These are phyloP conservation scores for Proctacanthus coquilletti DNA, from an alignment of 1,140 invertebrate species.

Conservation along the genomic window DNA sequence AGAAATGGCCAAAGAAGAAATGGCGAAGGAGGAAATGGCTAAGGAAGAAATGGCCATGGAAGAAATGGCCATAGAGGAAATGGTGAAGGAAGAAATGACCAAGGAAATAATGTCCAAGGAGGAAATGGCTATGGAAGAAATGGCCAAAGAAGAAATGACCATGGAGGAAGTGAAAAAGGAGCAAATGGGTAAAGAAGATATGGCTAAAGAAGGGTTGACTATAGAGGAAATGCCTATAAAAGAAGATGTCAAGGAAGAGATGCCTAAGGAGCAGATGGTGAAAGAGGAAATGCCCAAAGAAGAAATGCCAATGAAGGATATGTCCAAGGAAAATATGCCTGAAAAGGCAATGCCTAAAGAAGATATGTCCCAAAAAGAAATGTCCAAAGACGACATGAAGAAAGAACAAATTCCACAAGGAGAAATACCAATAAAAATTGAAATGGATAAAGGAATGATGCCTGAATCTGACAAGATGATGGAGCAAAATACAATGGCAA, in stretches of 20 bases:
- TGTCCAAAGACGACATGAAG: conserved; percentile 16
- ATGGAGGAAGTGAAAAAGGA: conserved; percentile 12
- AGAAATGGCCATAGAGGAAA: conserved; percentile 11
- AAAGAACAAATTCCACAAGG: too few species aligned
- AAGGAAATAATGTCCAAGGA: conserved; percentile 14
- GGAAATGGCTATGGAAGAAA: conserved; percentile 19
- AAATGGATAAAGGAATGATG: neutral
- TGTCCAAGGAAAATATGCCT: conserved; percentile 16
- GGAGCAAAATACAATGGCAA: too few species aligned
- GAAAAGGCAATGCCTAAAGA: too few species aligned
- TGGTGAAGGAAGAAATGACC: conserved; percentile 11
- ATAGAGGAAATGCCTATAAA: conserved; percentile 10
- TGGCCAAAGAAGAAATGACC: conserved; percentile 9
- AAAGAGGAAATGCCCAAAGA: too few species aligned
- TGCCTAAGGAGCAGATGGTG: conserved; percentile 16
- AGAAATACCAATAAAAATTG: conserved; percentile 9
- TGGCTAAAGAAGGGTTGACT: conserved; percentile 18
- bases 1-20: conserved; percentile 10
- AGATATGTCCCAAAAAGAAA: too few species aligned
- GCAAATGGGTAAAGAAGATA: conserved; percentile 17
- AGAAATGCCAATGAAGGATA: conserved; percentile 9
- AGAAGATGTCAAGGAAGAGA: conserved; percentile 11
- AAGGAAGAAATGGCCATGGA: conserved; percentile 20
- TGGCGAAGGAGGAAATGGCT: conserved; percentile 12
- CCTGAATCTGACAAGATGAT: too few species aligned